These are phyloP conservation scores for Hirudo medicinalis DNA, from an alignment of 1,140 invertebrate species.

Conservation along the genomic window DNA sequence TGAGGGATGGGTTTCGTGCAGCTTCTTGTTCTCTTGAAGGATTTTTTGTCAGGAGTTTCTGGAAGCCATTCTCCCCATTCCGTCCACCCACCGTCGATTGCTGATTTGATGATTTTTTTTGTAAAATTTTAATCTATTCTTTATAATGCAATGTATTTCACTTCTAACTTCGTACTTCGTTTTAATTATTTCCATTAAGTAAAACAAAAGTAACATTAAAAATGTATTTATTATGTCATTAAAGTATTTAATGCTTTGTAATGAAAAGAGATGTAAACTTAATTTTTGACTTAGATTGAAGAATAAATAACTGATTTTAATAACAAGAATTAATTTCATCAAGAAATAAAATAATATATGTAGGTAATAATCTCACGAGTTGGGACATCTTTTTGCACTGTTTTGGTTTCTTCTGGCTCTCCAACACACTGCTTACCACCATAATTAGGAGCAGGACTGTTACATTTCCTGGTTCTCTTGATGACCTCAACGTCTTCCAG, in stretches of 20 bases:
- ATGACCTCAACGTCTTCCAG: slow-evolving; percentile 45
- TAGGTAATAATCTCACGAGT: no score
- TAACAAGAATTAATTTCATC: no score
- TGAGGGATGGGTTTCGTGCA: slow-evolving; percentile 46
- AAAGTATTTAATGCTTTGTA: no score
- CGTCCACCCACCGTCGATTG: slow-evolving; percentile 43
- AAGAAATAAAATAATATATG: background rate
- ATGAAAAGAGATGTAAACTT: no score
- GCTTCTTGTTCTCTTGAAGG: slow-evolving; percentile 25
- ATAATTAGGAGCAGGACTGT: slow-evolving; percentile 37
- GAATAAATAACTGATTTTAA: no score
- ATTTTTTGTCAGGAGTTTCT: slow-evolving; percentile 32
- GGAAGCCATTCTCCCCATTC: slow-evolving; percentile 44
- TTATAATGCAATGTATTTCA: background rate
- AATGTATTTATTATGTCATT: no score
- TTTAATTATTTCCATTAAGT: background rate
- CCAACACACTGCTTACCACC: slow-evolving; percentile 34
- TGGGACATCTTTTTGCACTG: no score
- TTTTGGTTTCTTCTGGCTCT: slow-evolving; percentile 1
- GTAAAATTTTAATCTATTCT: no score
- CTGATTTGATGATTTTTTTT: background rate
- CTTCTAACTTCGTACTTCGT: background rate
- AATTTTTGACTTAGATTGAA: no score
- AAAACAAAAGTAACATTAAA: no score
- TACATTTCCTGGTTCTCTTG: slow-evolving; percentile 35